phyloP scores from a whole-genome alignment of 2,113 vertebrate species.

The Apodemus sylvaticus region DNA sequence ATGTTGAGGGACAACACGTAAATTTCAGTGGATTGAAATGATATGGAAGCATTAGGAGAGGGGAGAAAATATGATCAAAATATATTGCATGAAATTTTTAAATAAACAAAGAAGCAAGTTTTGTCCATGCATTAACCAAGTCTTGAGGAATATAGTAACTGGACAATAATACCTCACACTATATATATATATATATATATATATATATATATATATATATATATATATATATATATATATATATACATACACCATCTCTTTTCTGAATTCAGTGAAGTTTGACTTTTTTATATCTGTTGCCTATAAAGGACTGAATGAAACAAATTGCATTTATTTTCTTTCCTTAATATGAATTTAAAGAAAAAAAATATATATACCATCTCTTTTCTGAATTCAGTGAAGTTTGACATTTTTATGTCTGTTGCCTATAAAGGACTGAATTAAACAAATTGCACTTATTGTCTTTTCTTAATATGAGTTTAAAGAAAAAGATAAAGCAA shows the following conservation, averaged over 20 bases:
- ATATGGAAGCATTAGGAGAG: not conserved
- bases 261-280: not conserved
- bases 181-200: too few species aligned
- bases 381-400: not conserved
- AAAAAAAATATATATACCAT: not conserved
- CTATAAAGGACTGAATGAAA: not conserved
- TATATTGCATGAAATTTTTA: not conserved
- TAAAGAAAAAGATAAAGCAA: not conserved
- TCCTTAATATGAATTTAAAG: not conserved
- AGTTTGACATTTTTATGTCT: not conserved
- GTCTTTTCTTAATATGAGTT: not conserved
- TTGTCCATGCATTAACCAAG: not conserved
- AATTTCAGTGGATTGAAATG: not conserved
- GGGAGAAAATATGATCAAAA: not conserved
- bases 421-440: not conserved
- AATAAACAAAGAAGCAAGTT: not conserved
- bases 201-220: too few species aligned
- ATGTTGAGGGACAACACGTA: not conserved
- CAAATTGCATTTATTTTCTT: not conserved
- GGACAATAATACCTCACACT: not conserved
- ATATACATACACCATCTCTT: not conserved
- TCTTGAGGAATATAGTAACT: not conserved
- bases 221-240: too few species aligned
- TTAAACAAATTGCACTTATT: not conserved
- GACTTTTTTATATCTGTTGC: not conserved